Base-by-base conservation (phyloP, 2,888 invertebrate species). In the Drosophila ochracea region DNA sequence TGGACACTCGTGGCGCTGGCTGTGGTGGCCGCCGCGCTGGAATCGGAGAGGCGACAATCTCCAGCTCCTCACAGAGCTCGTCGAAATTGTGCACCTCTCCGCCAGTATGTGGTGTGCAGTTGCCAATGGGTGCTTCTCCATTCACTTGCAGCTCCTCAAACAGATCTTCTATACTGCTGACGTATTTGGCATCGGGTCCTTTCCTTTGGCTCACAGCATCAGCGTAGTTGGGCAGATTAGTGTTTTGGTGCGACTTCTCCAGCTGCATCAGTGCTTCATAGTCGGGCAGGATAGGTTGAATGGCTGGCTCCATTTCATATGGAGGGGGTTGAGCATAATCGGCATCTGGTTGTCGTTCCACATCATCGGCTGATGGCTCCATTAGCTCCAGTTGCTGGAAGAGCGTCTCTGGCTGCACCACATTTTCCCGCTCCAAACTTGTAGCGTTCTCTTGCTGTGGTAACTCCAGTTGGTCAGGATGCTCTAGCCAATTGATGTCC, bases 101-200 rank as follows among this genome's bases (percentile, higher is more conserved):
- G 25, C 2, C 16, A n/a, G n/a, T 37, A 9, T 41, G 30, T 11
- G 49, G 4, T 7, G 37, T 39, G 9, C 64, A 11, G 16, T 35
- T 60, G 19, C 4, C 19, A 10, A 31, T 28, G 9, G 60, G 33
- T n/a, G 33, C 30, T 10, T 64, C 68, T 2, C 67, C 74, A 55
- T 66, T 64, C 1, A 28, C 28, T 30, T 79, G 73, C 47, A 90
- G 57, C 21, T 90, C 83, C 6, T 33, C 82, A 25, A 83, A 89
- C 25, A 88, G 63, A 66, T 87, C 90, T 31, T 89, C 87, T 37
- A 90, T 83, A 50, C 77, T 83, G 65, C 60, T 83, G 1, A 85
- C 84, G 49, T 66, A 87, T 21, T 54, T 73, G n/a, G 64, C 52
- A 49, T 52, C 68, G 37, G 70, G 67, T 2, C 10, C 28, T 4